Base-by-base conservation (phyloP, 2,888 invertebrate species). In the Cheiracanthium punctorium region DNA sequence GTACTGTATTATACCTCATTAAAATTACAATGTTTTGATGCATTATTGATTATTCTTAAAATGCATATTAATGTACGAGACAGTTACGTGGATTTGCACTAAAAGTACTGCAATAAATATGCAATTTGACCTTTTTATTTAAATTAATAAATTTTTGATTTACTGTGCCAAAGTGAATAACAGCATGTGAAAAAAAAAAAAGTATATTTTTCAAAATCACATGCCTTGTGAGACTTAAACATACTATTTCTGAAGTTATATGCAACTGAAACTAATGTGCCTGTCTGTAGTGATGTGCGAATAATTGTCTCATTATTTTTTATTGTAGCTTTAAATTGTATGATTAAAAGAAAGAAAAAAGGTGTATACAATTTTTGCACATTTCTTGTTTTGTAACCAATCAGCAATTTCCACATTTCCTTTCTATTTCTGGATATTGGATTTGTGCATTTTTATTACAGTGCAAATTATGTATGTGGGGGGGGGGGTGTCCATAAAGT, bases 31-130 rank as follows among this genome's bases (percentile, higher is more conserved):
- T n/a, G n/a, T n/a, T n/a, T n/a, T n/a, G n/a, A n/a, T n/a, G n/a
- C n/a, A n/a, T n/a, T n/a, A n/a, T n/a, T n/a, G n/a, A n/a, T n/a
- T n/a, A n/a, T n/a, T n/a, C n/a, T n/a, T n/a, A n/a, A n/a, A n/a
- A n/a, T n/a, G n/a, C n/a, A n/a, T n/a, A n/a, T n/a, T n/a, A n/a
- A n/a, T n/a, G n/a, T n/a, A n/a, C n/a, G n/a, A n/a, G n/a, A n/a
- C n/a, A n/a, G n/a, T n/a, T 69, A 14, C 69, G 32, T 20, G 30
- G 30, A 20, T n/a, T 37, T 37, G 20, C 12, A 7, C 37, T 24
- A 24, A 52, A 30, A 65, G 67, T 74, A 43, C 65, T 72, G 32
- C 72, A 80, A 73, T 67, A 41, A 70, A 82, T 74, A 24, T 20
- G 58, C 4, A 5, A 58, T 58, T 58, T 12, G 2, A 48, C 7